A percentile compares a stretch with the other conserved stretches of the same genome.
phyloP scores from a whole-genome alignment of 2,888 invertebrate genomes.

The Panopea generosa region DNA sequence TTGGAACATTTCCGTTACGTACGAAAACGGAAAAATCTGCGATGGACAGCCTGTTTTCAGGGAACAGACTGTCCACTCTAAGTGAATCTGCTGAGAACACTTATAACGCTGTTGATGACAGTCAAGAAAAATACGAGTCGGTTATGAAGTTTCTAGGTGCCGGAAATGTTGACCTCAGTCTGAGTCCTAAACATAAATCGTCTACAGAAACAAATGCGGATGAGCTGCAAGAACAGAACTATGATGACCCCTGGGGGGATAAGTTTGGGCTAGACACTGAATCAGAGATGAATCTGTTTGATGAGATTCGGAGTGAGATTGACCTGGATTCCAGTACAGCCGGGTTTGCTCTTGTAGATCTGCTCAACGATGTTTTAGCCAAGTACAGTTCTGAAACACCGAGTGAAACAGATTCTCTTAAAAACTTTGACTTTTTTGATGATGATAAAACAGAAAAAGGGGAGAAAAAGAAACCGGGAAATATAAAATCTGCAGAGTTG shows the following conservation, averaged over 20 bases:
- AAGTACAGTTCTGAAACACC: constrained; percentile 65
- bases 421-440: constrained; percentile 48
- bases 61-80: constrained; percentile 45
- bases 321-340: constrained; percentile 70
- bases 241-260: constrained; percentile 62
- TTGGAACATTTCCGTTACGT: constrained; percentile 76
- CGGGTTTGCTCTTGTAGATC: constrained; percentile 73
- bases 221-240: constrained; percentile 42
- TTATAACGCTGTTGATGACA: constrained; percentile 9
- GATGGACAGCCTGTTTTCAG: constrained; percentile 56
- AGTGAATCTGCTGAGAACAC: constrained; percentile 49
- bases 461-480: constrained; percentile 37
- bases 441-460: constrained; percentile 23
- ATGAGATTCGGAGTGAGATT: constrained; percentile 64
- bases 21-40: constrained; percentile 63
- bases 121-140: constrained; percentile 55
- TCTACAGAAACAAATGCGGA: constrained; percentile 21
- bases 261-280: constrained; percentile 56
- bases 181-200: constrained; percentile 49
- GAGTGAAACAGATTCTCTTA: constrained; percentile 60
- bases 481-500: constrained; percentile 71
- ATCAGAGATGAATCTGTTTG: constrained; percentile 57
- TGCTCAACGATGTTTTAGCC: constrained; percentile 76
- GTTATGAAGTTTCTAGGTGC: constrained; percentile 50
- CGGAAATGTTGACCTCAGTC: constrained; percentile 44